Evolutionary conservation across 2,797 vertebrate species (phyloP), one percentile per base, ranked within the genome.

Genomic region (Trematomus bernacchii): DNA sequence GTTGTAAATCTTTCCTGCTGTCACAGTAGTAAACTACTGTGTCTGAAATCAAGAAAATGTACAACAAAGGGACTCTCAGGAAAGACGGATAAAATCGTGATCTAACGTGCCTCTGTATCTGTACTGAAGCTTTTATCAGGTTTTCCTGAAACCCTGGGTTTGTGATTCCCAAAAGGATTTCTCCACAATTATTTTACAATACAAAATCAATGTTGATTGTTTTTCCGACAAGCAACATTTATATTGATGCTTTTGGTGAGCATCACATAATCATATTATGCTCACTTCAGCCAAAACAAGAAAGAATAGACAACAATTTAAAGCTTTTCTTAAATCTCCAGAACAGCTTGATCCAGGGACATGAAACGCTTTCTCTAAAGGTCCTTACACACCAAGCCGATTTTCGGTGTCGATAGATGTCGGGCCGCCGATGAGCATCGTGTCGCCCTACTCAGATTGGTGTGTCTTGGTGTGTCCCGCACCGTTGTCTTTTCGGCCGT

Each of bases 1-100:
- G 43, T 65, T 75, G 19, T 52, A 68, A 61, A 58, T 60, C 19
- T 57, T 58, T 71, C 19, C 16, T 77, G 30, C 42, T 3, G 18
- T 48, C 30, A 12, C 46, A 10, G 2, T n/a, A n/a, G 52, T 43
- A 18, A 55, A 53, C 1, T 55, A 3, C 43, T 37, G 15, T 23
- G 6, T 21, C 21, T 46, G n/a, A 33, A 46, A 40, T 71, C n/a
- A 44, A 63, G 50, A 71, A 64, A 21, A 48, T 53, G 48, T 62
- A 73, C n/a, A 63, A 43, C 37, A 72, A 55, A 79, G n/a, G 0
- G 0, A 37, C 33, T 37, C 33, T 6, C 33, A 37, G 33, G 27
- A 27, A 52, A 30, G 9, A 37, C 2, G 46, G 16, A 33, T 52
- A 16, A 16, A 3, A 62, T 18, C 16, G 19, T 59, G 1, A 54